phyloP scores from a whole-genome alignment of 2,113 vertebrate genomes.

The Galeopterus variegatus region DNA sequence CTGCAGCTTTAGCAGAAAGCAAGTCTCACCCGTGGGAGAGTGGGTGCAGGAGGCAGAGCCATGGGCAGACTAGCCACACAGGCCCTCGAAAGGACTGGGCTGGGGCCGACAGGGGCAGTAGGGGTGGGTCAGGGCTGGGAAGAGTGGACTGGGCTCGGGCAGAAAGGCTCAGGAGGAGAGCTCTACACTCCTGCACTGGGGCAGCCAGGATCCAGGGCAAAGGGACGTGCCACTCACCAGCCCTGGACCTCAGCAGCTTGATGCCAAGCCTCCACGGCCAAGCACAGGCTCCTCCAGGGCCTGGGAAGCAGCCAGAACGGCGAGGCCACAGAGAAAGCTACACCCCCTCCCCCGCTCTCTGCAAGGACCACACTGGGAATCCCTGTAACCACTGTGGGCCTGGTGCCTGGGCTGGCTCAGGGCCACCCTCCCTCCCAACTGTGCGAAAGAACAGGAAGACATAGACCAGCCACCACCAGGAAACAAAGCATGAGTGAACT shows the following conservation, averaged over 20 bases:
- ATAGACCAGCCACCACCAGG: rapidly evolving
- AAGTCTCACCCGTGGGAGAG: rapidly evolving
- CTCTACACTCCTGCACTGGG: neutral
- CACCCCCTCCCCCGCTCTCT: too few relatives aligned
- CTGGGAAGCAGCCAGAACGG: neutral
- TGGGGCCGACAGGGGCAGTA: neutral
- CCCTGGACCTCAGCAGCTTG: rapidly evolving
- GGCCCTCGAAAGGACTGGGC: neutral
- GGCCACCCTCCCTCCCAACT: neutral
- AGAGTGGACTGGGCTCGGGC: rapidly evolving
- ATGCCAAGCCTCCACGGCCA: neutral
- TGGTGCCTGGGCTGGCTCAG: neutral
- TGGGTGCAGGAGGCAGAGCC: rapidly evolving
- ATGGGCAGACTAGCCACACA: neutral
- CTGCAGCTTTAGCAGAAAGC: neutral
- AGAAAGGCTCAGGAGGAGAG: neutral
- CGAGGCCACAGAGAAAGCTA: rapidly evolving
- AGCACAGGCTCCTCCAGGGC: neutral
- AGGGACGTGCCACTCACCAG: neutral
- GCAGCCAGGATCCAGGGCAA: too few relatives aligned
- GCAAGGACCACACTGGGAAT: rapidly evolving
- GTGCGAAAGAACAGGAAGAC: too few relatives aligned
- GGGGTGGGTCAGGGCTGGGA: rapidly evolving
- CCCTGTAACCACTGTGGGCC: neutral
- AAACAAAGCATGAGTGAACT: rapidly evolving